Evolutionary conservation across 2,888 invertebrate genomes (phyloP).

Genomic region (Hydrotaea diabolus): DNA sequence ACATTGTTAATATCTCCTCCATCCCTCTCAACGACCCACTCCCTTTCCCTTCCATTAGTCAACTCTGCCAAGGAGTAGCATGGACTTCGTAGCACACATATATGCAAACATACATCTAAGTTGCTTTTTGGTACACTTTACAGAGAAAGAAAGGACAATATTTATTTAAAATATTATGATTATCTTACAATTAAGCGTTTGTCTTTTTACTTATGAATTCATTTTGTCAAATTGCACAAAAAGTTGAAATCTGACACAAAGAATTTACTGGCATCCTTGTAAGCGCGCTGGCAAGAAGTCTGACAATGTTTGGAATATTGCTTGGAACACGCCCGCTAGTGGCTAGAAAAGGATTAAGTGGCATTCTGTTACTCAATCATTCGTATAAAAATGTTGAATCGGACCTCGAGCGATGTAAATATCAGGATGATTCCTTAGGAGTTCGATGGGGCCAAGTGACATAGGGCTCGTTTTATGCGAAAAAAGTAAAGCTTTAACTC

Average conservation of each 20-base stretch:
- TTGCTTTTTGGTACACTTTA: constrained; percentile 2
- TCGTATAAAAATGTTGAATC: too few relatives aligned
- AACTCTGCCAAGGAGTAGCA: background rate
- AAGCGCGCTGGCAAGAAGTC: background rate
- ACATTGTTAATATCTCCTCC: too few relatives aligned
- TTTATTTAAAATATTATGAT: constrained; percentile 68
- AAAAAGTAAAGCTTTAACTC: too few relatives aligned
- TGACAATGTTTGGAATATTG: background rate
- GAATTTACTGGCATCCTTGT: too few relatives aligned
- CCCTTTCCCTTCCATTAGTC: too few relatives aligned
- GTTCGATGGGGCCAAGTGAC: too few relatives aligned
- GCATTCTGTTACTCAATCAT: too few relatives aligned
- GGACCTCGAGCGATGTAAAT: too few relatives aligned
- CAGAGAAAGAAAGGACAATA: constrained; percentile 47
- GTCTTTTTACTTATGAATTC: constrained; percentile 65
- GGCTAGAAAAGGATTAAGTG: background rate
- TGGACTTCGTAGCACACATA: background rate
- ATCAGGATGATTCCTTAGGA: too few relatives aligned
- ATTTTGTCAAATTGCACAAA: constrained; percentile 39
- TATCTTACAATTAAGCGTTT: constrained; percentile 67
- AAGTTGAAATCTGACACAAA: background rate
- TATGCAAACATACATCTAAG: background rate
- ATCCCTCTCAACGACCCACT: too few relatives aligned
- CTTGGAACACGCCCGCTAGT: background rate
- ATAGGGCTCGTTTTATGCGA: too few relatives aligned